Percentiles rank a stretch among this genome's conserved stretches.
Conservation (phyloP, 2,797 vertebrate genomes). For the Oreochromis mossambicus region DNA sequence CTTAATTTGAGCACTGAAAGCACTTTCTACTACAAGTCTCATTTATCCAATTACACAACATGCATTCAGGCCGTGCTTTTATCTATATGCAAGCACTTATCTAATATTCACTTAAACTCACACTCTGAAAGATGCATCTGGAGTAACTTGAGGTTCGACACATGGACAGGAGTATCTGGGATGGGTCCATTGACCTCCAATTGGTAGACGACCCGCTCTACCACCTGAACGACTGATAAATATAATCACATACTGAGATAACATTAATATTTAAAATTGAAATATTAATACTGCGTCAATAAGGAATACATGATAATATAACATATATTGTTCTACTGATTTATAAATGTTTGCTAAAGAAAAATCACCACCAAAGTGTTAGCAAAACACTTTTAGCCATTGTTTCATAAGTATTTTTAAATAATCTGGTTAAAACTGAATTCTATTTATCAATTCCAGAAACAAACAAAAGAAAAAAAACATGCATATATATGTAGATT, state of each 20-base stretch:
- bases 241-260: background rate
- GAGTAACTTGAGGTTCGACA: background rate
- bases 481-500: background rate
- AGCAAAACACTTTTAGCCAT: background rate
- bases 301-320: background rate
- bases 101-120: background rate
- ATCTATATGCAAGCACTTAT: background rate
- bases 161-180: background rate
- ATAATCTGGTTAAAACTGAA: background rate
- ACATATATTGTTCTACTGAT: background rate
- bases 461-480: background rate
- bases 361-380: background rate
- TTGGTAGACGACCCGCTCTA: background rate
- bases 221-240: background rate
- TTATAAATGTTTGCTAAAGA: background rate
- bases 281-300: background rate
- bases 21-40: background rate
- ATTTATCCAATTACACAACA: background rate
- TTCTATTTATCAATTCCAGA: background rate
- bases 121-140: background rate
- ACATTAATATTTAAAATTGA: background rate
- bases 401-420: background rate
- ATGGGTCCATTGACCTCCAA: background rate
- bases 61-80: background rate
- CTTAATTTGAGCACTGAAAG: background rate